Evolutionary conservation across 2,797 vertebrate species (phyloP).

Genomic region (Lophotriccus pileatus): DNA sequence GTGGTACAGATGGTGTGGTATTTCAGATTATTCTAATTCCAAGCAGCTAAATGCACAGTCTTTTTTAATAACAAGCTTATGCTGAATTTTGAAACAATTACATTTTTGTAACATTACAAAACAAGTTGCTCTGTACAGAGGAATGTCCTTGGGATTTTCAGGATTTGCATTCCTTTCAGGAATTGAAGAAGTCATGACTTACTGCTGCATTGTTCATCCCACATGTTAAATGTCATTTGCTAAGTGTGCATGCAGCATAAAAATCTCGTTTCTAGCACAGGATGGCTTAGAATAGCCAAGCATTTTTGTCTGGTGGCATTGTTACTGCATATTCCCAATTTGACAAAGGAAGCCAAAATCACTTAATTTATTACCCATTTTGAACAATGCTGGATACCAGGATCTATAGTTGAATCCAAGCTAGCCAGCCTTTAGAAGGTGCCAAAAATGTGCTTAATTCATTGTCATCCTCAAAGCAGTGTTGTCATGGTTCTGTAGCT

Average conservation of each 20-base stretch:
- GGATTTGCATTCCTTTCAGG: slow-evolving; percentile 35
- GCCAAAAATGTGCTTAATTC: slow-evolving; percentile 23
- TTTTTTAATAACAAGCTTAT: slow-evolving; percentile 39
- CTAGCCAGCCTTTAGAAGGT: background rate
- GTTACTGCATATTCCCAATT: slow-evolving; percentile 28
- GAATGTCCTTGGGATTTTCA: slow-evolving; percentile 31
- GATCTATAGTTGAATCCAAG: background rate
- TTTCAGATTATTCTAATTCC: slow-evolving; percentile 50
- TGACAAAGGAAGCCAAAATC: background rate
- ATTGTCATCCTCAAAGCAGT: background rate
- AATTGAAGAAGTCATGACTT: background rate
- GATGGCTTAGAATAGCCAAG: background rate
- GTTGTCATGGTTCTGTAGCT: background rate
- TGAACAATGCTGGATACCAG: background rate
- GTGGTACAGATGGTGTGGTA: slow-evolving; percentile 39
- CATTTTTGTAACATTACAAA: slow-evolving; percentile 21
- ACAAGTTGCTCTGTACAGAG: background rate
- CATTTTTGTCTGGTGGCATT: slow-evolving; percentile 8
- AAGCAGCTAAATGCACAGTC: slow-evolving; percentile 19
- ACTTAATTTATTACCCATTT: background rate
- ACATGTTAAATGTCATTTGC: background rate
- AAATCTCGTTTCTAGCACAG: background rate
- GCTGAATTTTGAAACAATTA: slow-evolving; percentile 31
- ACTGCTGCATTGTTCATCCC: background rate
- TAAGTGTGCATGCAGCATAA: background rate